Evolutionary conservation across 2,888 invertebrate species (phyloP), one percentile per base, ranked within the genome.

Genomic region (Melipona beecheii): DNA sequence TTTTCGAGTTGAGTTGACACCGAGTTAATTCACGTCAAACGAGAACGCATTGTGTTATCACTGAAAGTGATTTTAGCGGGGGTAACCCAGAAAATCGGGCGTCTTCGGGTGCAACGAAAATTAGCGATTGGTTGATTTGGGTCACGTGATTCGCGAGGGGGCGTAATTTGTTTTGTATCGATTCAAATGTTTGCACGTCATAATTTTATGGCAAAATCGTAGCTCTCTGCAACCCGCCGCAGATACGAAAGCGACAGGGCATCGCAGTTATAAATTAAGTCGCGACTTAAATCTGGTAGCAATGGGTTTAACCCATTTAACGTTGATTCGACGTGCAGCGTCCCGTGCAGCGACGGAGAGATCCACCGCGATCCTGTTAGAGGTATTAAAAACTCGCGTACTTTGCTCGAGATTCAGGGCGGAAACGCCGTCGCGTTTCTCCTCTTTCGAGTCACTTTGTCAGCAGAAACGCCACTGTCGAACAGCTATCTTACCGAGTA

Each of bases 191-290:
- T 27, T 27, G 27, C 27, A 27, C 1, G 1, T 27, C 27, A 27
- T 1, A 27, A 27, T 27, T 27, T 27, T 27, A 27, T 27, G 27
- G 27, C 27, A 27, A 27, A 88, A 84, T 87, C 65, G 64, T 36
- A 68, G n/a, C 21, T 84, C 66, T 31, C 81, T 58, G 86, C 69
- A 56, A 64, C 75, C 36, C 70, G 60, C 84, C 82, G 52, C 36
- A 65, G 83, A 87, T 71, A 83, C 77, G 78, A 81, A 69, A 79
- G 74, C 71, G 31, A 43, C 73, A 78, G 56, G 73, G 50, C 64
- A 21, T 64, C 27, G 27, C 72, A 43, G 82, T 60, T 83, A 74
- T 36, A 75, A 80, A 85, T 86, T 78, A 77, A 79, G 84, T 78
- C 62, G 66, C 65, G 62, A 73, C 19, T 13, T 54, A 83, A 82